These are phyloP conservation scores for Coelopa frigida DNA, from an alignment of 1,140 invertebrate genomes.

Conservation along the genomic window DNA sequence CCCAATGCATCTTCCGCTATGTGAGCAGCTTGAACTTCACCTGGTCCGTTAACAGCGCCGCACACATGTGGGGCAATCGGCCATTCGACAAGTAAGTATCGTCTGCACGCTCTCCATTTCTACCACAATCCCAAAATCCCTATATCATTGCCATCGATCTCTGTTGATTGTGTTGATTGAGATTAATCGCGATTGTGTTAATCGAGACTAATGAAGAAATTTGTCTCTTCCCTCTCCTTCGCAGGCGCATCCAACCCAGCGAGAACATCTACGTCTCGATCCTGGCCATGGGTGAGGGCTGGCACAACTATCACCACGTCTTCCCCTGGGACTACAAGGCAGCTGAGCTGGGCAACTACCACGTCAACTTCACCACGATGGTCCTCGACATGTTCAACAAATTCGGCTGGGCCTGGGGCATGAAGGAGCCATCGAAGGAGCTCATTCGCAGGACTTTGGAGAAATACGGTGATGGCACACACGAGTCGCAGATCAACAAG, in stretches of 20 bases:
- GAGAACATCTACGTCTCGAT: constrained; percentile 57
- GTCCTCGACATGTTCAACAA: constrained; percentile 71
- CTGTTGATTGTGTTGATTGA: not conserved
- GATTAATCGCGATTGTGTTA: not conserved
- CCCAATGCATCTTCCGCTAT: constrained; percentile 65
- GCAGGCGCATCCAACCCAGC: constrained; percentile 56
- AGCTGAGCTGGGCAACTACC: constrained; percentile 54
- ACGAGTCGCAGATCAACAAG: constrained; percentile 30
- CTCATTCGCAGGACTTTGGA: constrained; percentile 48
- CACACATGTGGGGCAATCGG: constrained; percentile 39
- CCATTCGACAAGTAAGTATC: constrained; percentile 46
- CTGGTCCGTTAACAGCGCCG: constrained; percentile 73
- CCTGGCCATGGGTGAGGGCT: constrained; percentile 63
- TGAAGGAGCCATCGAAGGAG: constrained; percentile 55
- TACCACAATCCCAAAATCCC: no score
- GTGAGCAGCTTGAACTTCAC: constrained; percentile 71
- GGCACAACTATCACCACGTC: constrained; percentile 89
- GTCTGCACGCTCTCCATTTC: no score
- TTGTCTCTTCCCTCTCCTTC: constrained; percentile 18
- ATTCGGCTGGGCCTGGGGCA: constrained; percentile 73
- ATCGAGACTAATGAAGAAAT: no score
- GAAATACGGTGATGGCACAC: constrained; percentile 59
- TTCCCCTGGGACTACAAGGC: constrained; percentile 74
- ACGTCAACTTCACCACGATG: constrained; percentile 40
- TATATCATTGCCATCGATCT: not conserved